Conservation (phyloP, 2,113 vertebrate species). For the Psilopsiagon aymara region DNA sequence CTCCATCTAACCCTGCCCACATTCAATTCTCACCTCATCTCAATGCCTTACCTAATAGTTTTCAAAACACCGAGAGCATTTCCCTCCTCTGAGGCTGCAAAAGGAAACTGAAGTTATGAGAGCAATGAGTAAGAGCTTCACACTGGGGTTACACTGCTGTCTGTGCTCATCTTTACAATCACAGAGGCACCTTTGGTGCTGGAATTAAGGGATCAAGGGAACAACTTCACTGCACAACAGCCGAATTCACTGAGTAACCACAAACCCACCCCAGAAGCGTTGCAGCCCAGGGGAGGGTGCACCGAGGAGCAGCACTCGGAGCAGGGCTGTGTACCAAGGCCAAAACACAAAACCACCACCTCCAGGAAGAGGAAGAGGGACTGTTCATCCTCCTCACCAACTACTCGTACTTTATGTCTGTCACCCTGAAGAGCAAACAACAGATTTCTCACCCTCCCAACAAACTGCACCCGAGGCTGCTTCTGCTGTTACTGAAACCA, state of each 20-base stretch:
- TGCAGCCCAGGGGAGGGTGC: neutral
- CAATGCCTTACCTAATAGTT: neutral
- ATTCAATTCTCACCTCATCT: neutral
- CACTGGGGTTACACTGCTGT: rapidly evolving
- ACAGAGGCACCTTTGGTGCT: rapidly evolving
- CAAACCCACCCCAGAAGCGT: neutral
- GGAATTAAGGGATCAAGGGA: neutral
- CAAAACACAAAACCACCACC: neutral
- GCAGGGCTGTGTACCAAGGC: neutral
- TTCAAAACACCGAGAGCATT: neutral
- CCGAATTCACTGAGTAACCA: neutral
- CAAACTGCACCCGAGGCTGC: neutral
- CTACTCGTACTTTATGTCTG: neutral
- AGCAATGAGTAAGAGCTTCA: neutral
- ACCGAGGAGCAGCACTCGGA: neutral
- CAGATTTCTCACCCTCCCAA: neutral
- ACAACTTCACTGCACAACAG: neutral
- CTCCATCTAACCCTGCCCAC: neutral
- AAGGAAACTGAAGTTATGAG: neutral
- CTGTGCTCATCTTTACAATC: neutral
- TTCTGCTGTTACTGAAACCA: neutral
- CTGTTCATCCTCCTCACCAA: neutral
- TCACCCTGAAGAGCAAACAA: neutral
- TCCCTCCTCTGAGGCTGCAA: neutral
- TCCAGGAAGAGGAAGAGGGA: conserved; percentile 29